Evolutionary conservation across 37 sponge, comb jelly and placozoan species (phyloP), one percentile per base, ranked within the genome.

Genomic region (Axinella damicornis): DNA sequence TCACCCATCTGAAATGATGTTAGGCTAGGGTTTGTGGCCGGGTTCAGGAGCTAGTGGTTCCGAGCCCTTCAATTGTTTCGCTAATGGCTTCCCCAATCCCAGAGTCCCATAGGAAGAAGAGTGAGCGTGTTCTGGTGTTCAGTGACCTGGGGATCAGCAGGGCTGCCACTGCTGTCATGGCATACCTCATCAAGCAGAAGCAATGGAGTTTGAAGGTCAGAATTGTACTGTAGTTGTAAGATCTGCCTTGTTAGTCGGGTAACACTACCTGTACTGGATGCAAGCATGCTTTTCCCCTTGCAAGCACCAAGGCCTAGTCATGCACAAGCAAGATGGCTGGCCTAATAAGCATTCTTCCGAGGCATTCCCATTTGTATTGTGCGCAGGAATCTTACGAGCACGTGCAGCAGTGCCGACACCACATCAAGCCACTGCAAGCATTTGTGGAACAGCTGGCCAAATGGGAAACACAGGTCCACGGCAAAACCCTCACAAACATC

Each of bases 161-260:
- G 22, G 69, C 86, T 34, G 91, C 91, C 0, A 76, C 85, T 20
- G 78, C 69, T 37, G 69, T 83, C 33, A 85, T 88, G 16, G 96
- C 93, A 24, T 96, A 92, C 61, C 93, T 92, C 46, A 96, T 96
- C 71, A 85, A 92, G 71, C 77, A 65, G 37, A 87, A 87, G 60
- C 86, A 92, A 31, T 87, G 87, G 86, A 87, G 77, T 27, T 31
- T 92, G 30, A 81, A 96, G 88, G 96, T 96, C 9, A n/a, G n/a
- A n/a, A n/a, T n/a, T n/a, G n/a, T n/a, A n/a, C n/a, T n/a, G n/a
- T n/a, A n/a, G n/a, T n/a, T n/a, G n/a, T n/a, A n/a, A n/a, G n/a
- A n/a, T n/a, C n/a, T n/a, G n/a, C n/a, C n/a, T n/a, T n/a, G n/a
- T n/a, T n/a, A n/a, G n/a, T n/a, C n/a, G n/a, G n/a, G n/a, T n/a